Evolutionary conservation across 2,888 invertebrate species (phyloP).

Genomic region (Megalurothrips usitatus): DNA sequence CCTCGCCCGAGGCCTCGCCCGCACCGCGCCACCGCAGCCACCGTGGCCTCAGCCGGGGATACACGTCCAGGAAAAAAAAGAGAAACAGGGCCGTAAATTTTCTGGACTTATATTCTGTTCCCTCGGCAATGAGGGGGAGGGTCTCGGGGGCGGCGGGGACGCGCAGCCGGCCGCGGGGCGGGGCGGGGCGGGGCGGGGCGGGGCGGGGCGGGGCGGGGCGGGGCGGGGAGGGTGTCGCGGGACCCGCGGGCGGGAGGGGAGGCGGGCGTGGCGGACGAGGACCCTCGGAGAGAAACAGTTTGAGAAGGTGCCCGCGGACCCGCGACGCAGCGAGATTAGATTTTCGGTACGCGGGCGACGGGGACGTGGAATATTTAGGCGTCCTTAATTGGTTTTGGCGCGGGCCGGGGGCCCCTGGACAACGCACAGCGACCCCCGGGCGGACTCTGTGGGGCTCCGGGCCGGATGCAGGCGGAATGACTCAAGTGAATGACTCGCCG

Average conservation of each 20-base stretch:
- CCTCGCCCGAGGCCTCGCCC: neutral
- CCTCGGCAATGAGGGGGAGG: neutral
- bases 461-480: too few species aligned
- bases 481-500: too few species aligned
- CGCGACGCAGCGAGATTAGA: neutral
- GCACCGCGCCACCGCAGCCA: neutral
- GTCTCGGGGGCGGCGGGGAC: neutral
- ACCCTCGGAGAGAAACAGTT: neutral
- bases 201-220: neutral
- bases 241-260: neutral
- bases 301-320: neutral
- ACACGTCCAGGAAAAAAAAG: slow-evolving; percentile 1
- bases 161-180: neutral
- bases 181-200: neutral
- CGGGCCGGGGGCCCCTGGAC: neutral
- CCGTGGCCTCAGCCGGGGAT: neutral
- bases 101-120: neutral
- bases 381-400: neutral
- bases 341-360: neutral
- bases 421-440: too few species aligned
- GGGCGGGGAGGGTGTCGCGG: neutral
- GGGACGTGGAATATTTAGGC: neutral
- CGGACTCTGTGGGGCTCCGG: too few species aligned
- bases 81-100: slow-evolving; percentile 15
- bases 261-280: neutral